phyloP scores from a whole-genome alignment of 2,888 invertebrate genomes.

The Scaptomyza reducta region DNA sequence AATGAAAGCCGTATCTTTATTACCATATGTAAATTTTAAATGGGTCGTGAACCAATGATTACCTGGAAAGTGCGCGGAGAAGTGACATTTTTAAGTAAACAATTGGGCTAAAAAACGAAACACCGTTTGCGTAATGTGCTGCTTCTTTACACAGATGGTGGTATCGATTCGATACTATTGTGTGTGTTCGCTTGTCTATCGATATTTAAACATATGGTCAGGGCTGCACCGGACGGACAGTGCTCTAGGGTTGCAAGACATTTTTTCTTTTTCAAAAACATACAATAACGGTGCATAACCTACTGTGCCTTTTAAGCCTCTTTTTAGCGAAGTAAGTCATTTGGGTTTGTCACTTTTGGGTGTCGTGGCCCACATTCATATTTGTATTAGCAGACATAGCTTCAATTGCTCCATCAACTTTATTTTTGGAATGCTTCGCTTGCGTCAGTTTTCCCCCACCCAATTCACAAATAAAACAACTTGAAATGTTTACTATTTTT shows the following conservation, averaged over 20 bases:
- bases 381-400: too few species aligned
- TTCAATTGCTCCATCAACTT: too few species aligned
- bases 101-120: constrained; percentile 20
- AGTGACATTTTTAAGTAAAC: constrained; percentile 70
- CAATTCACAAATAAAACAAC: constrained; percentile 20
- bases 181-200: constrained; percentile 8
- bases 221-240: background rate
- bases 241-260: constrained; percentile 8
- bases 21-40: background rate
- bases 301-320: too few species aligned
- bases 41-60: background rate
- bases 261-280: background rate
- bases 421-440: too few species aligned
- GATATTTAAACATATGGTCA: constrained; percentile 20
- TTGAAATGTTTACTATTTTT: constrained; percentile 80
- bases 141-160: constrained; percentile 25
- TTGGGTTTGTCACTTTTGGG: too few species aligned
- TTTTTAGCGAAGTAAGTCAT: too few species aligned
- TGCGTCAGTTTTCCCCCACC: background rate
- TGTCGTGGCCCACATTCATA: too few species aligned
- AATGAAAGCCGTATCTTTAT: background rate
- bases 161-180: background rate
- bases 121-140: constrained; percentile 64
- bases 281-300: background rate
- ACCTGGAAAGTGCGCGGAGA: constrained; percentile 67